Conservation (phyloP, 2,113 vertebrate genomes). For the Melanocharis versteri region DNA sequence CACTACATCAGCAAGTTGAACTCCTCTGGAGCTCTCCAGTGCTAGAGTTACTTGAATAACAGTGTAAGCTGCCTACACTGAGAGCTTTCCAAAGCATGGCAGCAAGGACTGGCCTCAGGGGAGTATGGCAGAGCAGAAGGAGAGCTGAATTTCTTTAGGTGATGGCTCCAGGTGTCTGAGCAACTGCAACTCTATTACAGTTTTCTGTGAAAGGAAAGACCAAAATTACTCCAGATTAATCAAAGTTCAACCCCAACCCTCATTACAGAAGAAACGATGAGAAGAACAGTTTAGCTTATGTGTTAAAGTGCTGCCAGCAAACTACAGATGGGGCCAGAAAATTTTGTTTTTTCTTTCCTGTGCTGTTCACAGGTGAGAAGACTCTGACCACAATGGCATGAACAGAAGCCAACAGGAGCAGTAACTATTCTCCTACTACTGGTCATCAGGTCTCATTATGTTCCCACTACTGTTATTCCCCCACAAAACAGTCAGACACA, state of each 20-base stretch:
- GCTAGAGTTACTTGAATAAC: background rate
- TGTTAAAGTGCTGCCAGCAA: background rate
- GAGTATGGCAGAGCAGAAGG: background rate
- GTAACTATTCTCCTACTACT: background rate
- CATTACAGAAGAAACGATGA: background rate
- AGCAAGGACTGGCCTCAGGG: background rate
- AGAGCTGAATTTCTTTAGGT: background rate
- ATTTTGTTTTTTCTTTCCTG: background rate
- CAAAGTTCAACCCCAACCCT: background rate
- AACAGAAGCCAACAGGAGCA: background rate
- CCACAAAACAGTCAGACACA: background rate
- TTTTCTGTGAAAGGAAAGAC: background rate
- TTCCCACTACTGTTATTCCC: fast-evolving
- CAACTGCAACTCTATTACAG: fast-evolving
- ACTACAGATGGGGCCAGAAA: background rate
- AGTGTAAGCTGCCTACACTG: background rate
- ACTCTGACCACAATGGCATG: background rate
- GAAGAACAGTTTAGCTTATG: background rate
- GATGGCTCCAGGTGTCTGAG: background rate
- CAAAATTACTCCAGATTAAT: background rate
- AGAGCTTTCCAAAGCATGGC: background rate
- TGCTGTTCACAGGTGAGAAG: background rate
- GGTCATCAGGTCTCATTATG: background rate
- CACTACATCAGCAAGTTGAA: background rate
- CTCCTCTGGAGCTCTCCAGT: background rate